These are phyloP conservation scores for Scalopus aquaticus DNA, from an alignment of 2,113 vertebrate species.

Conservation along the genomic window DNA sequence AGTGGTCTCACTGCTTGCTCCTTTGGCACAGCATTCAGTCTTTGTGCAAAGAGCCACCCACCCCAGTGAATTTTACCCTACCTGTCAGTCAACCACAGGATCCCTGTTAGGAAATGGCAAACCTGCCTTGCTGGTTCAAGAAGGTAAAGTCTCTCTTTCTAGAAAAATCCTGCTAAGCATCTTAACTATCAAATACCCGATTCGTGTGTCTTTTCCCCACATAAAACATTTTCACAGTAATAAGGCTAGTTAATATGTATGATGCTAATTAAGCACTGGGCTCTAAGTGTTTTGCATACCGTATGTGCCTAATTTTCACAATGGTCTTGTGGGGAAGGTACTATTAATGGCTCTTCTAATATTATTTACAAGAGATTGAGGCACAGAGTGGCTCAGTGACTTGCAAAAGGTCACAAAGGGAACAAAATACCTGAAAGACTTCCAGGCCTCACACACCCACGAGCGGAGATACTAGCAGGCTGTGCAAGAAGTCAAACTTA, in stretches of 20 bases:
- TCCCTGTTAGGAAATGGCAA: not conserved
- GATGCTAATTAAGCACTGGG: not conserved
- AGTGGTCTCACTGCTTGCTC: not conserved
- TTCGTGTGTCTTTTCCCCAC: not conserved
- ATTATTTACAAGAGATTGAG: not conserved
- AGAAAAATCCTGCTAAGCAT: slow-evolving; percentile 2
- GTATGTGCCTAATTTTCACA: not conserved
- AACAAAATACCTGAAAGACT: not conserved
- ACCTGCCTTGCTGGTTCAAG: not conserved
- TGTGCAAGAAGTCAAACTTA: no score
- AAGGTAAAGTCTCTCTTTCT: not conserved
- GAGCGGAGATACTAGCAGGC: no score
- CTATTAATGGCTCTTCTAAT: not conserved
- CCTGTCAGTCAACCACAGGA: not conserved
- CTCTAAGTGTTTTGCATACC: not conserved
- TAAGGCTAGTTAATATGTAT: not conserved
- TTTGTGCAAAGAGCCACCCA: not conserved
- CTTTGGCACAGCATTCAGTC: not conserved
- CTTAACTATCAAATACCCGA: not conserved
- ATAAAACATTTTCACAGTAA: not conserved
- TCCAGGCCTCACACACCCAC: not conserved
- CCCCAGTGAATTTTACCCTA: not conserved
- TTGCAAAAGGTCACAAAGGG: not conserved
- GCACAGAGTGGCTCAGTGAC: not conserved
- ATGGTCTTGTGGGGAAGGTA: no score